Base-by-base conservation (phyloP, 2,888 invertebrate genomes). In the Theodoxus fluviatilis region DNA sequence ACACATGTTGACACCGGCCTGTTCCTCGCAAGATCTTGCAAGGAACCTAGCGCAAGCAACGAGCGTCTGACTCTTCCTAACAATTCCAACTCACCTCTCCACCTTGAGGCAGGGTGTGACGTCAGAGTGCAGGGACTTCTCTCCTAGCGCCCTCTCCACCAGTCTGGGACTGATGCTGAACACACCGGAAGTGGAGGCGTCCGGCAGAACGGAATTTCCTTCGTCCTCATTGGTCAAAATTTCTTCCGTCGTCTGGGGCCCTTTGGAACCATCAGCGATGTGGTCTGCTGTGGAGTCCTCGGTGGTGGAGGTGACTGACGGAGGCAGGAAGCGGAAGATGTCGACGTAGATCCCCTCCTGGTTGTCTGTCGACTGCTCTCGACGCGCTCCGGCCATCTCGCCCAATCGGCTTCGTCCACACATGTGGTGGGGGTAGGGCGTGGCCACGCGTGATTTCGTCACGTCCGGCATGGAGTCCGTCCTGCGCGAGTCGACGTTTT, bases 271-370 rank as follows among this genome's bases (percentile, higher is more conserved):
- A 3, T 65, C 67, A 0, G 65, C 61, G 6, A 38, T 47, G 28
- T 59, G 43, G 7, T 52, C 49, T n/a, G n/a, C n/a, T n/a, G n/a
- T n/a, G n/a, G n/a, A n/a, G n/a, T n/a, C n/a, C n/a, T n/a, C n/a
- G n/a, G n/a, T n/a, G n/a, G n/a, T n/a, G n/a, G n/a, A n/a, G n/a
- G n/a, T n/a, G n/a, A n/a, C n/a, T n/a, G n/a, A n/a, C n/a, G n/a
- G n/a, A 9, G 73, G 71, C 3, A 69, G 12, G 2, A 59, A 40
- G n/a, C 67, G 61, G 59, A 71, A 69, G 22, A 72, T 43, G 63
- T 69, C 72, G 31, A 72, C 72, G 63, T 72, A 72, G 63, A 69
- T 67, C 1, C 67, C 71, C 7, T 69, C 73, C 2, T 67, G 55
- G 2, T 37, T 37, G n/a, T 61, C 49, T n/a, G 59, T 37, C 25